Evolutionary conservation across 2,113 vertebrate genomes (phyloP), one percentile per base, ranked within the genome.

Genomic region (Indri indri): DNA sequence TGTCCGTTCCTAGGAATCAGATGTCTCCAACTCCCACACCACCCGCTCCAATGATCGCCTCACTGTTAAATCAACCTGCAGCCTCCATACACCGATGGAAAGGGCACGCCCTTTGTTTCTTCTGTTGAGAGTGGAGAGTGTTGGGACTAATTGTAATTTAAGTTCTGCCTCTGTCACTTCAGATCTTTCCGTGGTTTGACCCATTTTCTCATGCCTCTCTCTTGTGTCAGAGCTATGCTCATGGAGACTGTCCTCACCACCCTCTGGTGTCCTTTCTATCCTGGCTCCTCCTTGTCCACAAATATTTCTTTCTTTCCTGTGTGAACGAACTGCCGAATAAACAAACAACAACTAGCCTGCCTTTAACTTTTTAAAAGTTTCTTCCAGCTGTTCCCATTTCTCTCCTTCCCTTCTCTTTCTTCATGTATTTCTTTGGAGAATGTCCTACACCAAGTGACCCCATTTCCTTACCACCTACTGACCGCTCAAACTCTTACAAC

Each of bases 381-480:
- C 10, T 30, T 70, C 17, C 34, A 32, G 6, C 9, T 81, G 45
- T 23, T 88, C 68, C 76, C n/a, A 22, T 88, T 30, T 94, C 27
- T 50, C 14, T 34, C 16, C n/a, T 50, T 54, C 8, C 17, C 12
- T 47, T 63, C 6, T 50, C 50, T 74, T 66, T 10, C 50, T 68
- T 66, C 22, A 8, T 7, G 32, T 37, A 10, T 47, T 89, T 92
- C 63, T 89, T 47, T 5, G 66, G 52, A 63, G 86, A 89, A 37
- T 74, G 74, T 61, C 45, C 45, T 92, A 25, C 5, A 74, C 6
- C 20, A 76, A 85, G 63, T 94, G 88, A 81, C 88, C 87, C 45
- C 14, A n/a, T 95, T 96, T 95, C 47, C 81, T 92, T 85, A n/a
- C 47, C 91, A 63, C 34, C 57, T 61, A 57, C 70, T 94, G 88